These are phyloP conservation scores for Piprites chloris DNA, from an alignment of 2,113 vertebrate genomes.

Conservation along the genomic window DNA sequence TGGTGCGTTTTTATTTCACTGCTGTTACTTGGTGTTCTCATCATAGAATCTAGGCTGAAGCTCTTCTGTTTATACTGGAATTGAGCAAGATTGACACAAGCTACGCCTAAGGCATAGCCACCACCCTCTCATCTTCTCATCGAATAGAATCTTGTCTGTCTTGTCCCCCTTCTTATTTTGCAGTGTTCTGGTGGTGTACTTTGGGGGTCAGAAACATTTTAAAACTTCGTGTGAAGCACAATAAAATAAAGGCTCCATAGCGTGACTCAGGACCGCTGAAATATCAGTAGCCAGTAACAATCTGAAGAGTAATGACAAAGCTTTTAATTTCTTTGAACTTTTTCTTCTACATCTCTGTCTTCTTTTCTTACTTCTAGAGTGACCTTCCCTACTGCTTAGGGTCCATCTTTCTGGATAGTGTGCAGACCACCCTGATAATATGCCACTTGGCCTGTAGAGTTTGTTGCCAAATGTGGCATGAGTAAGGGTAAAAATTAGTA, in stretches of 20 bases:
- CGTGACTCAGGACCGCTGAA: neutral
- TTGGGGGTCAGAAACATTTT: neutral
- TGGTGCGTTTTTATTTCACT: neutral
- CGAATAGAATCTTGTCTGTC: neutral
- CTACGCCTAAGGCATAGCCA: neutral
- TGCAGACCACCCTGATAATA: neutral
- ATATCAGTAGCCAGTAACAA: neutral
- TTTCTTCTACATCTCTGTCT: neutral
- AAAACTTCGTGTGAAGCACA: neutral
- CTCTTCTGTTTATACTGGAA: neutral
- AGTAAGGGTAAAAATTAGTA: neutral
- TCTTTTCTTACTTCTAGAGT: neutral
- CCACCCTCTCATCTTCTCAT: neutral
- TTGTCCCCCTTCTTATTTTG: neutral
- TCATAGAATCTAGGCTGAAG: neutral
- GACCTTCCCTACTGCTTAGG: neutral
- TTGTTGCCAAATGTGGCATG: neutral
- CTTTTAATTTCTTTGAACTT: neutral
- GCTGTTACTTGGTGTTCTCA: neutral
- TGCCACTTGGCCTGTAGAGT: neutral
- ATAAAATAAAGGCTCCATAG: neutral
- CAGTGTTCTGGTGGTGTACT: neutral
- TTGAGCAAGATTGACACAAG: neutral
- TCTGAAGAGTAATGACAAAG: neutral
- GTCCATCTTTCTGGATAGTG: neutral